phyloP scores from a whole-genome alignment of 2,888 invertebrate genomes.

The Thereva nobilitata region DNA sequence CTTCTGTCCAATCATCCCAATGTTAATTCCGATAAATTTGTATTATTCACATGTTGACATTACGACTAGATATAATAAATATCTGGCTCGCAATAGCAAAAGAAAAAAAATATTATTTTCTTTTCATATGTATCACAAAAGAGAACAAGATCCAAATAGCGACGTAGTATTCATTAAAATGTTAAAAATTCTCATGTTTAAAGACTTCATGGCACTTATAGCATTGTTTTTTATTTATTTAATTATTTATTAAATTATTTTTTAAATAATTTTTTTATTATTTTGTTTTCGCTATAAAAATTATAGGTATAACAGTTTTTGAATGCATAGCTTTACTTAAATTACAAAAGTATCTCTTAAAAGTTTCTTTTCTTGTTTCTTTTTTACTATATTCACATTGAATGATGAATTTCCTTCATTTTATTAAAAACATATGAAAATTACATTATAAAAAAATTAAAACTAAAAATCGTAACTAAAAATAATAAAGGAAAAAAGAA shows the following conservation, averaged over 20 bases:
- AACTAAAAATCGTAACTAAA: constrained; percentile 16
- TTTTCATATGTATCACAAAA: constrained; percentile 24
- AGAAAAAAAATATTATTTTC: constrained; percentile 11
- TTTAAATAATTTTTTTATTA: constrained; percentile 25
- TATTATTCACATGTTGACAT: no score
- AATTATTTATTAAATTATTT: constrained; percentile 17
- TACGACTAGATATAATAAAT: no score
- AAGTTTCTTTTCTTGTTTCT: background rate
- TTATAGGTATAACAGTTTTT: constrained; percentile 13
- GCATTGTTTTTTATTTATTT: constrained; percentile 18
- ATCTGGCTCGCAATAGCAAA: background rate
- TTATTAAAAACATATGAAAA: background rate
- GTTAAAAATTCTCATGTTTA: constrained; percentile 30
- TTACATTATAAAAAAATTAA: constrained; percentile 26
- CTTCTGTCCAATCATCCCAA: no score
- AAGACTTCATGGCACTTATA: constrained; percentile 30
- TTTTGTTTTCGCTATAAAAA: constrained; percentile 32
- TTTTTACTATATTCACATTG: constrained; percentile 14
- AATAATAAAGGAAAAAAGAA: constrained; percentile 19
- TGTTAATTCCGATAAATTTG: no score
- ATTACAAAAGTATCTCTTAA: constrained; percentile 30
- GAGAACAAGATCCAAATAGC: constrained; percentile 29
- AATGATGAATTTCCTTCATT: constrained; percentile 6
- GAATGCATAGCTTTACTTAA: constrained; percentile 25
- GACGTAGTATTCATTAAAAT: constrained; percentile 17